A percentile compares a stretch with the other conserved stretches of the same genome.
Conservation (phyloP, 2,113 vertebrate species). For the Toxotes jaculatrix region DNA sequence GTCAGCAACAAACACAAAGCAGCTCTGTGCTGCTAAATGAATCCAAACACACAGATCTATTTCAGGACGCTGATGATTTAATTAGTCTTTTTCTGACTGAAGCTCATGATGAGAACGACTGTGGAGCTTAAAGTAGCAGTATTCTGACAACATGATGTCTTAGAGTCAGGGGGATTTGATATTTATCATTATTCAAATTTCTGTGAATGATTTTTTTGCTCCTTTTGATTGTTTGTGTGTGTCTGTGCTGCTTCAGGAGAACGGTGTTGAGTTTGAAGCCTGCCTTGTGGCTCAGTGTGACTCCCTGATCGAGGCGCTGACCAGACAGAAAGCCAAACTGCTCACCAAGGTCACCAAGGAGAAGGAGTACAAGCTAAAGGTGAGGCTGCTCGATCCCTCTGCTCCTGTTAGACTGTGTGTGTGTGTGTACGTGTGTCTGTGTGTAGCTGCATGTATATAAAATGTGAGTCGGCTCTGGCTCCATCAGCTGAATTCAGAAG, state of each 20-base stretch:
- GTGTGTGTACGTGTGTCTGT: no score
- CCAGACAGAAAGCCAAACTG: conserved; percentile 96
- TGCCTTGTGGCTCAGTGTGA: conserved; percentile 98
- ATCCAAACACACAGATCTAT: conserved; percentile 42
- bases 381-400: conserved; percentile 61
- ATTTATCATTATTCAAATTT: not conserved
- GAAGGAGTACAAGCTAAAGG: conserved; percentile 97
- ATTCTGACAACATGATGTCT: not conserved
- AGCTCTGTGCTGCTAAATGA: conserved; percentile 23
- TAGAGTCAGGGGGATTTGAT: not conserved
- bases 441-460: no score
- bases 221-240: not conserved
- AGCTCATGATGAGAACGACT: not conserved
- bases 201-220: not conserved
- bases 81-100: not conserved
- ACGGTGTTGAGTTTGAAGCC: conserved; percentile 95
- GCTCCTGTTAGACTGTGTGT: no score
- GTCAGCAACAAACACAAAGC: conserved; percentile 33
- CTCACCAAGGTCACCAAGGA: conserved; percentile 99
- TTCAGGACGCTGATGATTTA: not conserved
- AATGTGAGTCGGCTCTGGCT: not conserved
- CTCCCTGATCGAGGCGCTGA: conserved; percentile 95
- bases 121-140: not conserved
- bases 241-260: conserved; percentile 86
- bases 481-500: no score